Conservation (phyloP, 53 echinoderm and acorn worm species). For the Antedon mediterranea region DNA sequence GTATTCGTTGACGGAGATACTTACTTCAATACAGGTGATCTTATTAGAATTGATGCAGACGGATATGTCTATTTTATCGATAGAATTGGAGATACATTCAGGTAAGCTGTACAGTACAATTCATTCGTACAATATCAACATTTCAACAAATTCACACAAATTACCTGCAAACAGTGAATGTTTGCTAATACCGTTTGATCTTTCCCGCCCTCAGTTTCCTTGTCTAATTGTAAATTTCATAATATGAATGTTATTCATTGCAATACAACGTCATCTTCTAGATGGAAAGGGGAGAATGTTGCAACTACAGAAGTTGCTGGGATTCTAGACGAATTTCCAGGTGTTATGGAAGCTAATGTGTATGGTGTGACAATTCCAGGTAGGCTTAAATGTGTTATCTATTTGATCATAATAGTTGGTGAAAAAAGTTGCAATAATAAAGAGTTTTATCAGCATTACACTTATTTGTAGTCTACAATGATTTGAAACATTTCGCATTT, state of each 20-base stretch:
- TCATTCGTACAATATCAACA: no score
- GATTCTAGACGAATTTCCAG: constrained; percentile 20
- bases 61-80: background rate
- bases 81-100: background rate
- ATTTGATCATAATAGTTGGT: no score
- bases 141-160: no score
- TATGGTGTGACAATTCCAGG: constrained; percentile 48
- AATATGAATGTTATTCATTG: no score
- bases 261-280: background rate
- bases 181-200: no score
- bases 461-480: no score
- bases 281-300: constrained; percentile 41
- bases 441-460: no score
- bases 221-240: no score
- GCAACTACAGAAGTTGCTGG: constrained; percentile 29
- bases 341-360: constrained; percentile 32
- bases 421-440: no score
- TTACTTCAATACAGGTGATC: background rate
- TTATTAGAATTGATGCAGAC: background rate
- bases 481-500: background rate
- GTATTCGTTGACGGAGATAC: background rate
- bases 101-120: no score
- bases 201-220: no score
- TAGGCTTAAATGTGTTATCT: background rate
- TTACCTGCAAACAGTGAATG: no score